A percentile compares a stretch with the other conserved stretches of the same genome.
These are phyloP conservation scores for Ellobium chinense DNA, from an alignment of 2,888 invertebrate genomes.

Conservation along the genomic window DNA sequence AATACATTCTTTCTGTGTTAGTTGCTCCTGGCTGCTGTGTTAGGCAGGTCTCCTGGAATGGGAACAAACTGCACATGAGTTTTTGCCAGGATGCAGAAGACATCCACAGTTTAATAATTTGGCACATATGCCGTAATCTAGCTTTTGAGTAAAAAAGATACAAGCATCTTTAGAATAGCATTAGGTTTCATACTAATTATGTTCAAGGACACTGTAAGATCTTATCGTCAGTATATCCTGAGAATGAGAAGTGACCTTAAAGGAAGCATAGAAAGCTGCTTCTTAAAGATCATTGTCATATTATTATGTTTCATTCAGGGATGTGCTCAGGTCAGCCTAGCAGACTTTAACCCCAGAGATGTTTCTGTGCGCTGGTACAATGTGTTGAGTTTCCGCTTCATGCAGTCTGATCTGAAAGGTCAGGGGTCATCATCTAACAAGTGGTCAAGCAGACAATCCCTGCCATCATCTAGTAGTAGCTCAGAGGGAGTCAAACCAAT, in stretches of 20 bases:
- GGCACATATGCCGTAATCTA: too few relatives aligned
- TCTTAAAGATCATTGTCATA: too few relatives aligned
- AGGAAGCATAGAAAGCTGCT: too few relatives aligned
- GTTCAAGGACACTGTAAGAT: neutral
- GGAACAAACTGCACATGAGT: too few relatives aligned
- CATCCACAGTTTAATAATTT: too few relatives aligned
- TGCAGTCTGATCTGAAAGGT: slow-evolving; percentile 81
- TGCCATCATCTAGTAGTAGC: slow-evolving; percentile 37
- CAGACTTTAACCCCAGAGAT: slow-evolving; percentile 92
- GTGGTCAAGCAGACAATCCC: slow-evolving; percentile 3
- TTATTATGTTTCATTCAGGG: slow-evolving; percentile 84
- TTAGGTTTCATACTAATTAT: too few relatives aligned
- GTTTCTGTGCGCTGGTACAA: slow-evolving; percentile 94
- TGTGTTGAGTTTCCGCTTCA: slow-evolving; percentile 90
- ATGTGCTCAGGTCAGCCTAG: slow-evolving; percentile 95
- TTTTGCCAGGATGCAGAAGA: too few relatives aligned
- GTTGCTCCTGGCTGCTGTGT: too few relatives aligned
- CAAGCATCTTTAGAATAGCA: too few relatives aligned
- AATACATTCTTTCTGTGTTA: too few relatives aligned
- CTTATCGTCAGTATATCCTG: neutral
- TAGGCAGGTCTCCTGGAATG: too few relatives aligned
- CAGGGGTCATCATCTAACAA: slow-evolving; percentile 6
- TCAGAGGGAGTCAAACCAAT: slow-evolving; percentile 44
- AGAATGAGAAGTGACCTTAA: neutral
- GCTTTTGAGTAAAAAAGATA: too few relatives aligned